Conservation (phyloP, 2,888 invertebrate genomes). For the Agonopterix alstromeriana region DNA sequence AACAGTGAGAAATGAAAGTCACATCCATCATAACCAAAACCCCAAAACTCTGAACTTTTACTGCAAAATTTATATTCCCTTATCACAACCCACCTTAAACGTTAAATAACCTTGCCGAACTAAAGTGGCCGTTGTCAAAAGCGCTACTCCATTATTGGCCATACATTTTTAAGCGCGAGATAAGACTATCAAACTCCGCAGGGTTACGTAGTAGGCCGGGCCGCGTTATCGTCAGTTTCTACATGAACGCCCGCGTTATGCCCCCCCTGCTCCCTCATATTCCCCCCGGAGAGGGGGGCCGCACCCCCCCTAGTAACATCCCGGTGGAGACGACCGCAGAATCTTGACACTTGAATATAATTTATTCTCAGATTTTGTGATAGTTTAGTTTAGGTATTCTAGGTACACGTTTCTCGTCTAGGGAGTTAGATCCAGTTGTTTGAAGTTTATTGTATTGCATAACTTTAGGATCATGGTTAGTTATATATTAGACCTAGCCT, state of each 20-base stretch:
- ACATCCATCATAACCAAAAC: neutral
- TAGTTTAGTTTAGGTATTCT: constrained; percentile 8
- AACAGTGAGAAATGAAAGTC: too few relatives aligned
- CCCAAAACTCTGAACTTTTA: constrained; percentile 6
- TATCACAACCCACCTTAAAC: constrained; percentile 18
- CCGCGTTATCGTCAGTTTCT: constrained; percentile 73
- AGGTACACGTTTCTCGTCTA: neutral
- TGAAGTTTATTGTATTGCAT: too few relatives aligned
- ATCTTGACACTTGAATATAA: constrained; percentile 71
- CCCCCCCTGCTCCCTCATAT: constrained; percentile 25
- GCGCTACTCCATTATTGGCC: constrained; percentile 54
- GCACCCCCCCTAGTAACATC: constrained; percentile 11
- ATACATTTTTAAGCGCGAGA: constrained; percentile 67
- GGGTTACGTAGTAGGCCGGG: constrained; percentile 73
- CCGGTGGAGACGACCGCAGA: constrained; percentile 46
- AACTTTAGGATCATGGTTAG: too few relatives aligned
- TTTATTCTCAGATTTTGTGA: constrained; percentile 41
- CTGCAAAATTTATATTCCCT: constrained; percentile 20
- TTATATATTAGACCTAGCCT: too few relatives aligned
- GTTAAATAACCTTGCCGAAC: constrained; percentile 18
- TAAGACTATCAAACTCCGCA: constrained; percentile 52
- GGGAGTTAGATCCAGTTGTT: neutral
- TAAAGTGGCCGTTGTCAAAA: constrained; percentile 43
- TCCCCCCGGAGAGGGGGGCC: constrained; percentile 10
- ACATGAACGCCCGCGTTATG: constrained; percentile 73